Evolutionary conservation across 2,113 vertebrate genomes (phyloP).

Genomic region (Syrrhaptes paradoxus): DNA sequence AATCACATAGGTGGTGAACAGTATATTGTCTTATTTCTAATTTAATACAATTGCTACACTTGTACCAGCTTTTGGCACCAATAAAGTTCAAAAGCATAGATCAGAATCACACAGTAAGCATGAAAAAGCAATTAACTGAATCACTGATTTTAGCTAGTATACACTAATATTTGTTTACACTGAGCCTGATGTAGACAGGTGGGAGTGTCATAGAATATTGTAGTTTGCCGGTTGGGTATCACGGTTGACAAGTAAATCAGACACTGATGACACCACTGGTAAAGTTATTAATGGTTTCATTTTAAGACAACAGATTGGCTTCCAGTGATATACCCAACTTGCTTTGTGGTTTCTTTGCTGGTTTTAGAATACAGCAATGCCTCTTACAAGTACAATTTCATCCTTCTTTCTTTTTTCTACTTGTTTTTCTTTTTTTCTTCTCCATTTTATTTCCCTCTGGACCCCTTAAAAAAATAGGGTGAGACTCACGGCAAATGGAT

Average conservation of each 20-base stretch:
- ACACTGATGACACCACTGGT: background rate
- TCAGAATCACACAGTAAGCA: background rate
- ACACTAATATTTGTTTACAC: background rate
- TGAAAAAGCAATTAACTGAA: background rate
- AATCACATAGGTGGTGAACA: background rate
- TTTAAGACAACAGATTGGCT: background rate
- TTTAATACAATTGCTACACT: background rate
- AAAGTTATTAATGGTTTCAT: background rate
- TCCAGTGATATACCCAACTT: background rate
- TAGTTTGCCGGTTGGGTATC: background rate
- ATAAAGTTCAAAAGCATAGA: background rate
- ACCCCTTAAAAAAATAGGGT: background rate
- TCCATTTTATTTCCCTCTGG: background rate
- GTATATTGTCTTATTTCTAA: background rate
- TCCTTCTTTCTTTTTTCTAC: background rate
- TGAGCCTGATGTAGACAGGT: background rate
- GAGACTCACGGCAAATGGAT: constrained; percentile 88
- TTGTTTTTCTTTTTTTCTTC: background rate
- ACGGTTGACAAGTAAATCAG: background rate
- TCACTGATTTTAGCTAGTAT: background rate
- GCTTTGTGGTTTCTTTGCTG: background rate
- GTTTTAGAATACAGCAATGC: background rate
- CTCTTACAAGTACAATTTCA: background rate
- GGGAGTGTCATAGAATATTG: background rate
- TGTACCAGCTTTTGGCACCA: background rate